phyloP scores from a whole-genome alignment of 92 coral and sea anemone species.

The Micromussa lordhowensis region DNA sequence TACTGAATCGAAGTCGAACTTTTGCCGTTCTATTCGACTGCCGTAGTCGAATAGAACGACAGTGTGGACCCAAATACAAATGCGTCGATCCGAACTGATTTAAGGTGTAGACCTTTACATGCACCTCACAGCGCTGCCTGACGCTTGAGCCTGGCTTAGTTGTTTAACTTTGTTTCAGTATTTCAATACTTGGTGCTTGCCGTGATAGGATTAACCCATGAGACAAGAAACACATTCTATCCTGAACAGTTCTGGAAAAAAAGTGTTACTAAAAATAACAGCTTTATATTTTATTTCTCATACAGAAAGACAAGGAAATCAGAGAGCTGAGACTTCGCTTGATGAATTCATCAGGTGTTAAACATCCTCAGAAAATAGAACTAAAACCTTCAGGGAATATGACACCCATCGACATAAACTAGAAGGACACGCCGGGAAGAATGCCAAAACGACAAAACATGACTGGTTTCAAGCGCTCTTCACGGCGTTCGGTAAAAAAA shows the following conservation, averaged over 20 bases:
- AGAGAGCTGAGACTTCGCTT: slow-evolving; percentile 47
- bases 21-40: no score
- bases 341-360: neutral
- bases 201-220: no score
- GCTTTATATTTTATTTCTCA: neutral
- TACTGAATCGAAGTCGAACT: no score
- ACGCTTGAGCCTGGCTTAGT: no score
- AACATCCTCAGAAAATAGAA: neutral
- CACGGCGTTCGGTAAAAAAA: neutral
- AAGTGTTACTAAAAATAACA: neutral
- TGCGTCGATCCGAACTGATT: no score
- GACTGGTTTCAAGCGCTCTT: neutral
- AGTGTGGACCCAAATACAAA: no score
- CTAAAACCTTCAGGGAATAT: slow-evolving; percentile 9
- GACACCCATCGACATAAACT: neutral
- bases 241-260: neutral
- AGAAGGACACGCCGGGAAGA: neutral
- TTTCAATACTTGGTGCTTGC: no score
- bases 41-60: no score
- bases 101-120: no score
- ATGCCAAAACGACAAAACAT: neutral
- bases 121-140: no score
- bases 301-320: slow-evolving; percentile 70
- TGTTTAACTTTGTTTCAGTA: no score
- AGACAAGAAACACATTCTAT: no score